Conservation (phyloP, 2,113 vertebrate genomes). For the Cnemophilus loriae region DNA sequence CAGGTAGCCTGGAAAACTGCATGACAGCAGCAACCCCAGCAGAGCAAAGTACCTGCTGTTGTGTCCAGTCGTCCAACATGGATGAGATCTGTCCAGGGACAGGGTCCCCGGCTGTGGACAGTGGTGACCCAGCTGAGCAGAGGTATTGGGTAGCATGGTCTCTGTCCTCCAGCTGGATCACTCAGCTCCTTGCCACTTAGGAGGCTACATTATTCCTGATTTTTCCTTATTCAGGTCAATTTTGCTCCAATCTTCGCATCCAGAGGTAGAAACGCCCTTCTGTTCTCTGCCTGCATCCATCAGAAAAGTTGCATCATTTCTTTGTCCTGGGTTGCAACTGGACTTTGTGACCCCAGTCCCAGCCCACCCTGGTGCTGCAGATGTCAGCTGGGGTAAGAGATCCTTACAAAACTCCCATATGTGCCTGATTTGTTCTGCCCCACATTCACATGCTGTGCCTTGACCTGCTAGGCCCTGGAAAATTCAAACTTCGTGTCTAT, state of each 20-base stretch:
- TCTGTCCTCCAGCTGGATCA: background rate
- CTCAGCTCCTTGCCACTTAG: background rate
- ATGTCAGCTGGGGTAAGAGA: background rate
- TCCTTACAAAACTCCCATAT: background rate
- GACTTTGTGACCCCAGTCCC: background rate
- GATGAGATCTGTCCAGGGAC: background rate
- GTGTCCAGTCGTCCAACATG: fast-evolving
- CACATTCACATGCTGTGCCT: background rate
- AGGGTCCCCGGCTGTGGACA: background rate
- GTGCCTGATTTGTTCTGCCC: background rate
- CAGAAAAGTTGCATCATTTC: background rate
- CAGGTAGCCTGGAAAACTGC: background rate
- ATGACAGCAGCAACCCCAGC: background rate
- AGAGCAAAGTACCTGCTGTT: background rate
- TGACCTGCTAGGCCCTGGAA: background rate
- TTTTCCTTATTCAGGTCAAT: background rate
- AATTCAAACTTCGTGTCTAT: fast-evolving
- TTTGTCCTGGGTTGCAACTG: background rate
- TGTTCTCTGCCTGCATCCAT: background rate
- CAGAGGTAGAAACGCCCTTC: background rate
- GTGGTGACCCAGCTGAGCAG: background rate
- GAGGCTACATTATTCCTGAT: background rate
- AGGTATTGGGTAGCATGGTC: fast-evolving
- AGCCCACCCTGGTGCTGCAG: fast-evolving
- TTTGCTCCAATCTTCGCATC: background rate